Conservation (phyloP, 2,113 vertebrate species). For the Mirza zaza region DNA sequence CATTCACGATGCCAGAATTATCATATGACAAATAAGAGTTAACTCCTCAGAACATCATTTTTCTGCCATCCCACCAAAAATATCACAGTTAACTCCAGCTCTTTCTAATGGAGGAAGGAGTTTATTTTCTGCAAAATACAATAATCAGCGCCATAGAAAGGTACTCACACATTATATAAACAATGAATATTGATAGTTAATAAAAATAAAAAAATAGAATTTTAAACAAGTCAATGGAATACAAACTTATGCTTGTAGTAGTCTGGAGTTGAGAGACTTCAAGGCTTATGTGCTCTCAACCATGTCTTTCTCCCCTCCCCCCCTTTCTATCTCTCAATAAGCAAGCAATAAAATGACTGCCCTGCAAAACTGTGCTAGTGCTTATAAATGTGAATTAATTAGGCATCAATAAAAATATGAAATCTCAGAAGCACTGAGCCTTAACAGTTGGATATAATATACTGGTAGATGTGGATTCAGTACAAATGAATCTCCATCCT, state of each 20-base stretch:
- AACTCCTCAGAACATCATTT: background rate
- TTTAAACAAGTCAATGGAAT: background rate
- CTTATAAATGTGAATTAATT: constrained; percentile 34
- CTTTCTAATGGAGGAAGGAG: background rate
- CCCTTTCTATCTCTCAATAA: background rate
- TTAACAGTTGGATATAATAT: background rate
- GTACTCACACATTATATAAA: too few species aligned
- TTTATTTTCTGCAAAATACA: background rate
- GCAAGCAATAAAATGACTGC: background rate
- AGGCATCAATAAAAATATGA: background rate
- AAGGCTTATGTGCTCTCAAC: background rate
- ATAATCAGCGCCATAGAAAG: background rate
- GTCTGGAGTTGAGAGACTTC: background rate
- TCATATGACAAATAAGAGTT: background rate
- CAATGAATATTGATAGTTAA: background rate
- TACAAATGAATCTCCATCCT: constrained; percentile 1
- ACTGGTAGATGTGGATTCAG: background rate
- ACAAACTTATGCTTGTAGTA: background rate
- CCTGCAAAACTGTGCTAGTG: background rate
- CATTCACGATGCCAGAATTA: background rate
- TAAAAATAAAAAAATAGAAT: background rate
- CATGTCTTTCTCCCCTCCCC: background rate
- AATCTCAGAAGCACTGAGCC: background rate
- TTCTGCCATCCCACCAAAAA: background rate
- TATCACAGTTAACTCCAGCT: background rate